A percentile compares a stretch with the other conserved stretches of the same genome.
These are phyloP conservation scores for Macropodus opercularis DNA, from an alignment of 2,797 vertebrate genomes.

Conservation along the genomic window DNA sequence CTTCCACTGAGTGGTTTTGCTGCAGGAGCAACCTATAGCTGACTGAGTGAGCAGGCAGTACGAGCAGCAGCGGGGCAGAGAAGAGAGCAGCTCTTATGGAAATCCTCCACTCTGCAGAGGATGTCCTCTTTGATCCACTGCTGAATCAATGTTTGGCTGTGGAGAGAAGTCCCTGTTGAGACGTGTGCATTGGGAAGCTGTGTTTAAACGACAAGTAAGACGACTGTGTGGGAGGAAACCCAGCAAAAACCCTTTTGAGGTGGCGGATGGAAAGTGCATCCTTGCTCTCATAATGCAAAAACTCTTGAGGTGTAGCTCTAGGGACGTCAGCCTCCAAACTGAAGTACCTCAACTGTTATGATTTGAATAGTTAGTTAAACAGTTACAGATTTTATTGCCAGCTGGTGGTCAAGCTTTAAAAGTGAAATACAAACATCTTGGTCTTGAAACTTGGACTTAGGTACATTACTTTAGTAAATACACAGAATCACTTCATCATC, in stretches of 20 bases:
- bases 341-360: no score
- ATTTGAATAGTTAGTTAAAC: no score
- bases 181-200: constrained; percentile 16
- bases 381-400: no score
- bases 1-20: constrained; percentile 68
- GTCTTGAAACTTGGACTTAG: no score
- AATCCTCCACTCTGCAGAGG: constrained; percentile 53
- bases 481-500: constrained; percentile 9
- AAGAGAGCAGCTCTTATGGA: constrained; percentile 61
- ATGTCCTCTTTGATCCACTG: constrained; percentile 51
- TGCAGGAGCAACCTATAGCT: constrained; percentile 72
- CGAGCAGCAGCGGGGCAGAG: constrained; percentile 57
- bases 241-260: constrained; percentile 21
- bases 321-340: background rate
- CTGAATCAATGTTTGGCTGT: constrained; percentile 42
- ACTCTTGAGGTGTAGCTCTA: background rate
- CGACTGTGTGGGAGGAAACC: constrained; percentile 32
- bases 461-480: no score
- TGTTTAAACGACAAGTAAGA: constrained; percentile 35
- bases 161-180: constrained; percentile 27
- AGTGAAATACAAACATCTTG: no score
- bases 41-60: constrained; percentile 71
- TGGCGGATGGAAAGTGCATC: constrained; percentile 10
- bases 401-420: no score
- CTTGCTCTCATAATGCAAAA: constrained; percentile 4